Base-by-base conservation (phyloP, 2,888 invertebrate genomes). In the Heliothis peltigera region DNA sequence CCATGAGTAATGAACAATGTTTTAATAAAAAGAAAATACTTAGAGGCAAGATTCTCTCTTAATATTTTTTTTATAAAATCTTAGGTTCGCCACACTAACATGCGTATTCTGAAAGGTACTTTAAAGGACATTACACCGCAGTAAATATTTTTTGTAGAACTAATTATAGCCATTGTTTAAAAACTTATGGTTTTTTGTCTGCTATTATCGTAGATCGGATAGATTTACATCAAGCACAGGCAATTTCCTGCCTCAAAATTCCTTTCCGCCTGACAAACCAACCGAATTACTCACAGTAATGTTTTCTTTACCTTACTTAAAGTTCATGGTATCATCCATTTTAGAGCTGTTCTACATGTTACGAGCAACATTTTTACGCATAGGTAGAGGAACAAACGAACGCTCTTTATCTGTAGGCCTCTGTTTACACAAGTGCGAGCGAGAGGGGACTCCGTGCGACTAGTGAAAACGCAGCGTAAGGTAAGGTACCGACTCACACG, bases 401-500 rank as follows among this genome's bases (percentile, higher is more conserved):
- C 76, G 77, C 63, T 83, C 77, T 75, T 85, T 87, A 82, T 87
- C 85, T 84, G 70, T 61, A 65, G 75, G 69, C 60, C 35, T 60
- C 59, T 81, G 79, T 86, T 81, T 74, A 74, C 61, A 52, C 59
- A 64, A 64, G 89, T 79, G 87, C 58, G 84, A 91, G 82, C 54
- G 85, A 82, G 88, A 89, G 39, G 63, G 44, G 64, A 64, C 52
- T 75, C 71, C 71, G 70, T 77, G 83, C 72, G 83, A 70, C 79
- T 83, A 86, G 89, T 89, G 89, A 87, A 89, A 89, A 88, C 85
- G 83, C 82, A 83, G 75, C 79, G 83, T 87, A 88, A 88, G 86
- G 91, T 90, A 87, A 84, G 81, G 87, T 88, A 85, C 89, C 84
- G 84, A 83, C 89, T 87, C 89, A 82, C 86, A 88, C 88, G 86